Conservation (phyloP, 1,140 invertebrate genomes). For the Solen grandis region DNA sequence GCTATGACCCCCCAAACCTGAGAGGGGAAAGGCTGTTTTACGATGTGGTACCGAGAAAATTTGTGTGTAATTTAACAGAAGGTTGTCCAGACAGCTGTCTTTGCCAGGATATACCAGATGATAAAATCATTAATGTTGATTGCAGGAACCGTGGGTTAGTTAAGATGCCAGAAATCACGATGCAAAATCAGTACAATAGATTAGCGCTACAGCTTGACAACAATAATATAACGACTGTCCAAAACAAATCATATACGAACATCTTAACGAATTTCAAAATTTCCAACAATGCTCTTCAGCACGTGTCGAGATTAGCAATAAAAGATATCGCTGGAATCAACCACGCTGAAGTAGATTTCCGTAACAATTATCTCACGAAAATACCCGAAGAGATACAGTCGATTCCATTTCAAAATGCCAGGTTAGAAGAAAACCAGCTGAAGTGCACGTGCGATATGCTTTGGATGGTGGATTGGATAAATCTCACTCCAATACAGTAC, state of each 20-base stretch:
- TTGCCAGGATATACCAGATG: conserved; percentile 57
- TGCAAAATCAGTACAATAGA: conserved; percentile 21
- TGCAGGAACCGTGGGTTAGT: conserved; percentile 44
- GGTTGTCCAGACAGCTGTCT: conserved; percentile 58
- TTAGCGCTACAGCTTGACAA: conserved; percentile 52
- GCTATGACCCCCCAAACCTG: conserved; percentile 47
- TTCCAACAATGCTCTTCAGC: conserved; percentile 46
- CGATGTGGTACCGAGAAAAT: conserved; percentile 45
- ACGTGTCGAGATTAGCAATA: conserved; percentile 4
- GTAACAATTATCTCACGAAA: conserved; percentile 7
- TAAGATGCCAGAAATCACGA: conserved; percentile 40
- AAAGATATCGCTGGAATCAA: conserved; percentile 18
- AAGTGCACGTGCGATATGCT: conserved; percentile 46
- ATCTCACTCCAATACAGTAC: background rate
- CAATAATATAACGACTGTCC: conserved; percentile 51
- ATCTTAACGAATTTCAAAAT: conserved; percentile 50
- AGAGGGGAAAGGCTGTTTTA: conserved; percentile 47
- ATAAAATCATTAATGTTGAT: conserved; percentile 45
- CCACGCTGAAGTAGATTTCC: conserved; percentile 27
- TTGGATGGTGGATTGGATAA: conserved; percentile 55
- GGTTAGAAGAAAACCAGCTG: conserved; percentile 8
- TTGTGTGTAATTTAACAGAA: conserved; percentile 59
- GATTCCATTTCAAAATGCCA: conserved; percentile 27
- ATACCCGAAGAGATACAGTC: conserved; percentile 21
- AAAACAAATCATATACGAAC: conserved; percentile 43